A percentile compares a stretch with the other conserved stretches of the same genome.
Conservation (phyloP, 2,888 invertebrate genomes). For the Cosmopolites sordidus region DNA sequence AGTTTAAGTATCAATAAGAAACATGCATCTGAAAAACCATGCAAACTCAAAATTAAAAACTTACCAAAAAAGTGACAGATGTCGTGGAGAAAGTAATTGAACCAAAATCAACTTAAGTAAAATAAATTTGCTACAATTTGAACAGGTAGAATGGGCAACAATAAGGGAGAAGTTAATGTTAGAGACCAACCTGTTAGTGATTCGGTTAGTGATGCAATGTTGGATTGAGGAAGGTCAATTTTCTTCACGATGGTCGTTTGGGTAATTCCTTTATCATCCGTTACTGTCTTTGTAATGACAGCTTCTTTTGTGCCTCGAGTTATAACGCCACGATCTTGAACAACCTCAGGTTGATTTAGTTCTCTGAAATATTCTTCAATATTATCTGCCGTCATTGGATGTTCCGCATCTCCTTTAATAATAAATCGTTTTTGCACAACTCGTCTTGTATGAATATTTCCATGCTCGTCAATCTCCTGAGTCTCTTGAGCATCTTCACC, state of each 20-base stretch:
- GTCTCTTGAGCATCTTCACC: constrained; percentile 53
- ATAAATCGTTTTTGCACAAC: constrained; percentile 51
- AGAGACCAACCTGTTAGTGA: constrained; percentile 38
- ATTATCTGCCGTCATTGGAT: constrained; percentile 33
- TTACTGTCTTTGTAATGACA: constrained; percentile 35
- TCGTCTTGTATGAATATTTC: constrained; percentile 53
- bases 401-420: constrained; percentile 37
- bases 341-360: constrained; percentile 32
- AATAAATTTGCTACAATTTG: constrained; percentile 3
- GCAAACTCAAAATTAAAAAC: constrained; percentile 33
- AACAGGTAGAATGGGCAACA: neutral
- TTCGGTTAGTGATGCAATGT: constrained; percentile 36
- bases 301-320: constrained; percentile 29
- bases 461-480: constrained; percentile 51
- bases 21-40: constrained; percentile 31
- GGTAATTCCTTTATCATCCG: constrained; percentile 38
- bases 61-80: constrained; percentile 29
- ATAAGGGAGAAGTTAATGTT: constrained; percentile 7
- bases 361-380: constrained; percentile 40
- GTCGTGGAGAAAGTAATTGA: constrained; percentile 10
- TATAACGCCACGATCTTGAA: constrained; percentile 26
- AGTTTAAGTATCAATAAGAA: constrained; percentile 12
- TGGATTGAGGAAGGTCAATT: constrained; percentile 36
- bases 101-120: constrained; percentile 9
- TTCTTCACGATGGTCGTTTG: constrained; percentile 42